phyloP scores from a whole-genome alignment of 1,140 invertebrate genomes.

The Drosophila murphyi region DNA sequence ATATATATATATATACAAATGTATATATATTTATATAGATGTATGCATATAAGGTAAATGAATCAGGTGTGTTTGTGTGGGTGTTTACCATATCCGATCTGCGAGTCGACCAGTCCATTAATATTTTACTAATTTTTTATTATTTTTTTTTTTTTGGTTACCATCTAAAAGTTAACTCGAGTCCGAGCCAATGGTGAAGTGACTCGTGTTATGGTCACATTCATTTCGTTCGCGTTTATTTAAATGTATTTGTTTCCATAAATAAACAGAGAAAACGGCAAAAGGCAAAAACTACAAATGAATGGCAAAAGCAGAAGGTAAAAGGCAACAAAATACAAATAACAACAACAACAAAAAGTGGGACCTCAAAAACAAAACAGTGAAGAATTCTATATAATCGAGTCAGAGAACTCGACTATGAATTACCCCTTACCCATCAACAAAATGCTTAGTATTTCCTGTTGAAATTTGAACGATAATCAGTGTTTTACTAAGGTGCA shows the following conservation, averaged over 20 bases:
- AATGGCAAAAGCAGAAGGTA: conserved; percentile 7
- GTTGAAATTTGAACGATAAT: too few relatives aligned
- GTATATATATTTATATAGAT: conserved; percentile 7
- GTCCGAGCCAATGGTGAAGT: conserved; percentile 7
- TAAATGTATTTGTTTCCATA: conserved; percentile 75
- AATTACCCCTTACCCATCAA: too few relatives aligned
- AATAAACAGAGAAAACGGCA: conserved; percentile 46
- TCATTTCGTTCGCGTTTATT: conserved; percentile 52
- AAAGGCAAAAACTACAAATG: conserved; percentile 6
- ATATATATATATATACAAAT: conserved; percentile 18
- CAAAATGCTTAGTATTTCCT: too few relatives aligned
- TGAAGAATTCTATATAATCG: too few relatives aligned
- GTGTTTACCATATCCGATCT: conserved; percentile 51
- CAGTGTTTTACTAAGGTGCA: too few relatives aligned
- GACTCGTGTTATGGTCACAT: conserved; percentile 68
- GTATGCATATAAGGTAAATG: conserved; percentile 5
- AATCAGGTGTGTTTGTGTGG: conserved; percentile 14
- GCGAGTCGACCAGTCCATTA: conserved; percentile 73
- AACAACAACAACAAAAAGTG: conserved; percentile 3
- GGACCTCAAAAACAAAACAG: conserved; percentile 3
- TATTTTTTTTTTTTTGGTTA: conserved; percentile 41
- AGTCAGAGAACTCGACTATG: too few relatives aligned
- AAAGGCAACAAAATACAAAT: conserved; percentile 6
- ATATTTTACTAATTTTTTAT: conserved; percentile 68
- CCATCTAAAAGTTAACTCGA: not conserved